Percentiles rank a stretch among this genome's conserved stretches.
phyloP scores from a whole-genome alignment of 2,113 vertebrate species.

The Corythoichthys haematopterus region DNA sequence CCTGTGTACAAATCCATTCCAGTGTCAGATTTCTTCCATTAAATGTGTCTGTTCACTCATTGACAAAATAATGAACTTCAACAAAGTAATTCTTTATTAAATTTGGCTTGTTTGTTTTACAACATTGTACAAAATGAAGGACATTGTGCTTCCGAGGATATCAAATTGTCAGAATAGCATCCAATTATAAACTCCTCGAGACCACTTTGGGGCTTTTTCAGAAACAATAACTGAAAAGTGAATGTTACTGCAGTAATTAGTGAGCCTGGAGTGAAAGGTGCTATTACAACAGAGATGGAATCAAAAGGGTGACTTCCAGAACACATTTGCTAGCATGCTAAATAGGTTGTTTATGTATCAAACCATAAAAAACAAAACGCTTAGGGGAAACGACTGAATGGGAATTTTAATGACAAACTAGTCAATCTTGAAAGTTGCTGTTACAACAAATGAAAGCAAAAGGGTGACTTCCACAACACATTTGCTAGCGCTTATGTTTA shows the following conservation, averaged over 20 bases:
- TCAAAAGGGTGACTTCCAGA: conserved; percentile 23
- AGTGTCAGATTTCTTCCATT: background rate
- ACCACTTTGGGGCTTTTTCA: background rate
- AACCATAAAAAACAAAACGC: background rate
- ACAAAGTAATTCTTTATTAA: conserved; percentile 41
- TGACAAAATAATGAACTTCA: background rate
- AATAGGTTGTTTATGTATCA: background rate
- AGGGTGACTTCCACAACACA: no score
- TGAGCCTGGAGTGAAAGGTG: conserved; percentile 3
- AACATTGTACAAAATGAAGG: conserved; percentile 58
- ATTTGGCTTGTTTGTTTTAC: conserved; percentile 20
- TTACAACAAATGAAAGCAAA: no score
- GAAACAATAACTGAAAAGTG: background rate
- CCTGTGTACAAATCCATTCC: background rate
- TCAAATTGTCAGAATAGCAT: conserved; percentile 36
- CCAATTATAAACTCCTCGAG: conserved; percentile 29
- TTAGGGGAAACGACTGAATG: background rate
- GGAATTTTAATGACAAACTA: background rate
- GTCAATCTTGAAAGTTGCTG: no score
- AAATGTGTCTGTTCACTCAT: no score
- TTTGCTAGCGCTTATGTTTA: no score
- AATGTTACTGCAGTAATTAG: background rate
- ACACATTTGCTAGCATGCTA: background rate
- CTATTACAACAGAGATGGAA: background rate
- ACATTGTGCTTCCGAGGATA: conserved; percentile 33